Percentiles rank a stretch among this genome's conserved stretches.
phyloP scores from a whole-genome alignment of 2,113 vertebrate genomes.

The Phylloscopus trochilus region DNA sequence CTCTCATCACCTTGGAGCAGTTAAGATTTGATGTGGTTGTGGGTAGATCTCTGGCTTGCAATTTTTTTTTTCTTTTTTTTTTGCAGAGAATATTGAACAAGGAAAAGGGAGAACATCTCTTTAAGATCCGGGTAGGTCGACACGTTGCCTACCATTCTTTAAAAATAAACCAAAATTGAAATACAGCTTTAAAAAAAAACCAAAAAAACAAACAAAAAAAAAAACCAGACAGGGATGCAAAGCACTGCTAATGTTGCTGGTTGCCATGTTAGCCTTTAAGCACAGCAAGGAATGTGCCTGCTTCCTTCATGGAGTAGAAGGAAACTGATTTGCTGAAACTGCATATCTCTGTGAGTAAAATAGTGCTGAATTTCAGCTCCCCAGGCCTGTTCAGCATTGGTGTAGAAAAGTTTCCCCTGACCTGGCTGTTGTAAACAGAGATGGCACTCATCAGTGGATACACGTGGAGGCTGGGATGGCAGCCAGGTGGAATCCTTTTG shows the following conservation, averaged over 20 bases:
- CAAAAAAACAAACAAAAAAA: too few species aligned
- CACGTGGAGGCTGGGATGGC: not conserved
- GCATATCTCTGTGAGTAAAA: not conserved
- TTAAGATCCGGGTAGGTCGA: slow-evolving; percentile 55
- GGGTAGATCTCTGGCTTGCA: slow-evolving; percentile 47
- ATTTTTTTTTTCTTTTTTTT: slow-evolving; percentile 50
- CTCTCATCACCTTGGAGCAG: not conserved
- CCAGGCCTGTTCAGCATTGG: not conserved
- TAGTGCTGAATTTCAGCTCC: not conserved
- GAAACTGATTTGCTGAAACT: not conserved
- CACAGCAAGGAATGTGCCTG: not conserved
- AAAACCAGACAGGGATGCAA: not conserved
- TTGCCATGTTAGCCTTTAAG: not conserved
- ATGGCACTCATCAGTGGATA: not conserved
- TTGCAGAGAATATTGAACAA: slow-evolving; percentile 58
- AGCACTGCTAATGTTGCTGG: not conserved
- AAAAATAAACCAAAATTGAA: not conserved
- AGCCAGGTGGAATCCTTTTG: not conserved
- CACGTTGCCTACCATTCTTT: not conserved
- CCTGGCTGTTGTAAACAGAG: not conserved
- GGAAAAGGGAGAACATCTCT: slow-evolving; percentile 53
- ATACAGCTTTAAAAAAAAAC: not conserved
- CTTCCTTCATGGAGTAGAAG: not conserved
- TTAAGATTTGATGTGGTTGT: slow-evolving; percentile 29
- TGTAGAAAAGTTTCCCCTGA: not conserved